Evolutionary conservation across 1,140 invertebrate species (phyloP), one percentile per base, ranked within the genome.

Genomic region (Augochlora pura): DNA sequence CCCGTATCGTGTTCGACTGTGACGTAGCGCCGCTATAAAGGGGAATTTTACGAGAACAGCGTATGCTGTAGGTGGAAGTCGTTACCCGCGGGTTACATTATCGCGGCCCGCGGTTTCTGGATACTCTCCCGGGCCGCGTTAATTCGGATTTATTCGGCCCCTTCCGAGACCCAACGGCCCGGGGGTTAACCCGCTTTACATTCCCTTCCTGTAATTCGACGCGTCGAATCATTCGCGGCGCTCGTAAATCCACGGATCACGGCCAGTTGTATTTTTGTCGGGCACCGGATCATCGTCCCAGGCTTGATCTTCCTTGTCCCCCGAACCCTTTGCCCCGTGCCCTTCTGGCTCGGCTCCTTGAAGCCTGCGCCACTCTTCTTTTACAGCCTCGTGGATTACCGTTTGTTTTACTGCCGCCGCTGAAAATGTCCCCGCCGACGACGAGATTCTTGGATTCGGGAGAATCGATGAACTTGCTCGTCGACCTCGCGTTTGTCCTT

Each of bases 111-210:
- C 39, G 69, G 68, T 68, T 67, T 68, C 57, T 52, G 32, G 39
- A 67, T 75, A 63, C n/a, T 76, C 59, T 49, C n/a, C 23, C 32
- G 70, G 25, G 38, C 49, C 60, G 69, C 49, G 68, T 78, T 78
- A 72, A 78, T 78, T 78, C 69, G 60, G 39, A 78, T 72, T 78
- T 78, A 72, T 72, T 72, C 32, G n/a, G 12, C 25, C 49, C 49
- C 32, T 16, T 46, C 54, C 49, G 60, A 78, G 70, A 71, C 23
- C 46, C 59, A 32, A 23, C 23, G 49, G 46, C 14, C 9, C 8
- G 12, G 7, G 25, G 46, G 38, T 63, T 23, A 71, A 77, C 60
- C n/a, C 18, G 25, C 46, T 63, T 52, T 60, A n/a, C 38, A 16
- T 57, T n/a, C 38, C 18, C 0, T 18, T 0, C 12, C 18, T 75